Percentiles rank a stretch among this genome's conserved stretches.
These are phyloP conservation scores for Todiramphus saurophagus DNA, from an alignment of 2,113 vertebrate species.

Conservation along the genomic window DNA sequence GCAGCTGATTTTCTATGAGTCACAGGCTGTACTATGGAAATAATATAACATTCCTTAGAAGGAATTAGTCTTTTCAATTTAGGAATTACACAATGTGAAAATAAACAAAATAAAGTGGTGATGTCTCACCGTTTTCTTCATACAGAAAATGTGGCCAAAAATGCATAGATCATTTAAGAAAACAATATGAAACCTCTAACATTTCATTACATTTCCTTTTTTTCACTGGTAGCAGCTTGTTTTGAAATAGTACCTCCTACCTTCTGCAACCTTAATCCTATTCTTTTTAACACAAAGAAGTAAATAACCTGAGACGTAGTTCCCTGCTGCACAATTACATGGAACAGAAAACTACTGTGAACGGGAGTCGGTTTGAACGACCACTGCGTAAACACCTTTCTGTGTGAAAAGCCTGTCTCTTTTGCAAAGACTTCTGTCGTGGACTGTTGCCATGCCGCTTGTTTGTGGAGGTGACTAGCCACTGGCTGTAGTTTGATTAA, in stretches of 20 bases:
- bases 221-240: background rate
- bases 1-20: conserved; percentile 12
- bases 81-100: background rate
- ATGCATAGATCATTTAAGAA: background rate
- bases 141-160: background rate
- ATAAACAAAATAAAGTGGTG: background rate
- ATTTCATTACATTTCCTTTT: background rate
- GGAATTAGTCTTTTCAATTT: background rate
- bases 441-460: background rate
- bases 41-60: background rate
- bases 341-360: accelerated
- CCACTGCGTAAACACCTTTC: background rate
- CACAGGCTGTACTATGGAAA: background rate
- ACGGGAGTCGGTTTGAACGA: accelerated
- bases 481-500: accelerated
- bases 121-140: background rate
- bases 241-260: background rate
- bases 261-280: background rate
- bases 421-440: background rate
- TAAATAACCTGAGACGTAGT: background rate
- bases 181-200: background rate
- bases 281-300: background rate
- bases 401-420: background rate
- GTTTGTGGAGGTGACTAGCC: background rate
- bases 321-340: background rate